Evolutionary conservation across 2,888 invertebrate species (phyloP), one percentile per base, ranked within the genome.

Genomic region (Augiades crinisus): DNA sequence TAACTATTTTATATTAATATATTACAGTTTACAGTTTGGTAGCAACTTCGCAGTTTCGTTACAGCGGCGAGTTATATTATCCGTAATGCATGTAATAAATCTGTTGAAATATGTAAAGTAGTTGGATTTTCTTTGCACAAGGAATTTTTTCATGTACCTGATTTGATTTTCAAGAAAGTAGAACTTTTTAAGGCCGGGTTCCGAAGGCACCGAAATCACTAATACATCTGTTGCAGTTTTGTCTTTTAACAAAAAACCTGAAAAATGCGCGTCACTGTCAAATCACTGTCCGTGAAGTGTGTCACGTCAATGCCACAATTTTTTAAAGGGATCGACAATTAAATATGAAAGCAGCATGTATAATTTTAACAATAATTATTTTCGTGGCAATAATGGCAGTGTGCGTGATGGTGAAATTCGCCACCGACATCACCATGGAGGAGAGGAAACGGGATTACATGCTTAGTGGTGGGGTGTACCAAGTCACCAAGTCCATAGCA

Each of bases 401-500:
- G 0, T 80, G 84, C n/a, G 71, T 85, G 3, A 86, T 87, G 87
- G 84, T 87, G 8, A 87, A 86, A 50, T 86, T 79, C 41, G 86
- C 87, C 0, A 84, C 85, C 0, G 86, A 86, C 44, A 78, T 86
- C 22, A 76, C 79, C 0, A 71, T 82, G 0, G 70, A 72, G 24
- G 68, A 85, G 45, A 63, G 72, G n/a, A 75, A 68, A 8, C 61
- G 78, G 3, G 75, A 75, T 1, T 60, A 56, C 5, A 17, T 56
- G 0, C 54, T 65, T 0, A 67, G 62, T 0, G 64, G 64, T 0
- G 72, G 68, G 0, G 63, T 75, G 0, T 69, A 66, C 61, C 69
- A 67, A 22, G 68, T 75, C 13, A 60, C 65, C 0, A 75, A 63
- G 5, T 59, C 75, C 0, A 74, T 86, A 64, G 79, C 81, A 0